These are phyloP conservation scores for Chaitophorus viminalis DNA, from an alignment of 2,888 invertebrate genomes.

Conservation along the genomic window DNA sequence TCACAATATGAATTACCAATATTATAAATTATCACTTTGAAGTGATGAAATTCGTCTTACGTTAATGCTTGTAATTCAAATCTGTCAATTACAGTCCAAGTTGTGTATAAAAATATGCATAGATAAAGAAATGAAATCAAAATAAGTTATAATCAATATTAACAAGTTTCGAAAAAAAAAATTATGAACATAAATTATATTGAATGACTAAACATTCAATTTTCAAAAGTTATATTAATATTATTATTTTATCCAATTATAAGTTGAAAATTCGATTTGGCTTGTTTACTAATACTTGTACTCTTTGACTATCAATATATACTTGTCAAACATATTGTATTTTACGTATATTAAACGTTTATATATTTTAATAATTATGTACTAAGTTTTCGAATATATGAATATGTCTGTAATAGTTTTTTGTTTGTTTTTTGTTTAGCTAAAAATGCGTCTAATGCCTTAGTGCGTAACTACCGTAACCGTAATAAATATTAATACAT, in stretches of 20 bases:
- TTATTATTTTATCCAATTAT: neutral
- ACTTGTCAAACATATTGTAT: too few relatives aligned
- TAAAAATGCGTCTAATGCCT: neutral
- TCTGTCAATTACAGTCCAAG: neutral
- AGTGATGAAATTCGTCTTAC: neutral
- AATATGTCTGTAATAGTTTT: neutral
- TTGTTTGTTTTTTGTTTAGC: neutral
- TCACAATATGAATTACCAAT: too few relatives aligned
- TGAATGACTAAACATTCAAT: constrained; percentile 6
- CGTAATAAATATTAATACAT: too few relatives aligned
- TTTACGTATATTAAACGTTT: too few relatives aligned
- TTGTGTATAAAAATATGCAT: neutral
- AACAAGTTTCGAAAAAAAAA: neutral
- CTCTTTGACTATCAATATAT: too few relatives aligned
- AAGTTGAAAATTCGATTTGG: neutral
- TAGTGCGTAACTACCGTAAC: too few relatives aligned
- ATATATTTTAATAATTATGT: neutral
- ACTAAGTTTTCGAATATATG: neutral
- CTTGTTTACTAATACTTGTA: neutral
- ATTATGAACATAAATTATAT: constrained; percentile 10
- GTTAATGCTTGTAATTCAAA: neutral
- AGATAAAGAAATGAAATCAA: neutral
- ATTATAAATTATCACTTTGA: too few relatives aligned
- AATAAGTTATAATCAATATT: constrained; percentile 15
- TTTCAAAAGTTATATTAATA: neutral